Evolutionary conservation across 2,888 invertebrate genomes (phyloP).

Genomic region (Agriopis aurantiaria): DNA sequence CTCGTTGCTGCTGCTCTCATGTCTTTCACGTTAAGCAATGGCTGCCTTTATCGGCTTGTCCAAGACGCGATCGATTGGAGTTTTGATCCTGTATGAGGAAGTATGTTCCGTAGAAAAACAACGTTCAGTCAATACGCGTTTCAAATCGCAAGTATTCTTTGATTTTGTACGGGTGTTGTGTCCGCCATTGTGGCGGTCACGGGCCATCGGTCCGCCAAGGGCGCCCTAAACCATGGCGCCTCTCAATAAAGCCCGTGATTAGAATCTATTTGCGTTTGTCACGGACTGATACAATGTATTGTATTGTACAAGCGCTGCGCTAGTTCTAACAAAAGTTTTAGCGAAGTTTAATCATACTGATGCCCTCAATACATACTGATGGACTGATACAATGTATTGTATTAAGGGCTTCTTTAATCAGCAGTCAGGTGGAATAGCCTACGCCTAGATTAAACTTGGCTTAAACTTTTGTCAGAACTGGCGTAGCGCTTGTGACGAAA

Average conservation of each 20-base stretch:
- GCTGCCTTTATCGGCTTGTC: too few relatives aligned
- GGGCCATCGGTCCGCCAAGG: constrained; percentile 43
- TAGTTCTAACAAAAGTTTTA: too few relatives aligned
- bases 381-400: constrained; percentile 7
- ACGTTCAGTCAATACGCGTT: constrained; percentile 20
- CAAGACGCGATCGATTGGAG: too few relatives aligned
- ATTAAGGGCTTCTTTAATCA: background rate
- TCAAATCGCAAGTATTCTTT: constrained; percentile 29
- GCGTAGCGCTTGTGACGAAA: too few relatives aligned
- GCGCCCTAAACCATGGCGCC: constrained; percentile 41
- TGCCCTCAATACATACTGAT: too few relatives aligned
- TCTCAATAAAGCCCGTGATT: constrained; percentile 32
- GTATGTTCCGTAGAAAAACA: constrained; percentile 10
- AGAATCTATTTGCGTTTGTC: constrained; percentile 24
- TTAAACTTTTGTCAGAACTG: background rate
- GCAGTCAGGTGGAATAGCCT: background rate
- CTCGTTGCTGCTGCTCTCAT: too few relatives aligned
- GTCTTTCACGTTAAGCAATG: too few relatives aligned
- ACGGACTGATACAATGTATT: constrained; percentile 12
- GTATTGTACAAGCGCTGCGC: background rate
- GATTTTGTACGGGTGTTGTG: constrained; percentile 29
- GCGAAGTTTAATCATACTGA: too few relatives aligned
- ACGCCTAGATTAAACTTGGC: background rate
- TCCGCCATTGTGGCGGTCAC: constrained; percentile 40
- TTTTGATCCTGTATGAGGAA: background rate